Evolutionary conservation across 2,797 vertebrate genomes (phyloP).

Genomic region (Chaenodraco wilsoni): DNA sequence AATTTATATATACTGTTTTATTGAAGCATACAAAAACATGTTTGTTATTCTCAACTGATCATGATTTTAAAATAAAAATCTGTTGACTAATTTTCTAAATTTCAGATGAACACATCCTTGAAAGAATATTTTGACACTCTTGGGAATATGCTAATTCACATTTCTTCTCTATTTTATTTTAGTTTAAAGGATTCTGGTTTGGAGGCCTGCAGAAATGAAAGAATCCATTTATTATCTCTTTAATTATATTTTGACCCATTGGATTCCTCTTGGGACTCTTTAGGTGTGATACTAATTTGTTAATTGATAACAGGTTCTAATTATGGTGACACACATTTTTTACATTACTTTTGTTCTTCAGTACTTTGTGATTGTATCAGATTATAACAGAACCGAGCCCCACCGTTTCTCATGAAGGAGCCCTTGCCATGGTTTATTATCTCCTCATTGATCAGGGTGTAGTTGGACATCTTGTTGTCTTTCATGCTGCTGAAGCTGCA

Average conservation of each 20-base stretch:
- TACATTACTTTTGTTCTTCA: too few relatives aligned
- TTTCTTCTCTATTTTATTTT: not conserved
- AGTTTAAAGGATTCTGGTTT: not conserved
- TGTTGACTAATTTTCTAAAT: not conserved
- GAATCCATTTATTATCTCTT: not conserved
- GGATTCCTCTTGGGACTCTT: too few relatives aligned
- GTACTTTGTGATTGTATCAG: too few relatives aligned
- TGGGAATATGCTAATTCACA: not conserved
- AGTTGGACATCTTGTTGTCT: conserved; percentile 88
- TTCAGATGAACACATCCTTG: not conserved
- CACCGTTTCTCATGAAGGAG: conserved; percentile 91
- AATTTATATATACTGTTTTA: not conserved
- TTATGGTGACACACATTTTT: not conserved
- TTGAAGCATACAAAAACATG: too few relatives aligned
- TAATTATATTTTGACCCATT: too few relatives aligned
- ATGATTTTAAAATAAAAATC: not conserved
- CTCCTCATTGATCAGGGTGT: conserved; percentile 75
- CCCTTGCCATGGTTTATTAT: conserved; percentile 88
- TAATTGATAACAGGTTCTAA: not conserved
- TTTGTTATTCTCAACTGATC: not conserved
- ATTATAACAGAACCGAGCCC: not conserved
- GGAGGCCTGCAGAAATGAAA: not conserved
- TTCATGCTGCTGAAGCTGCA: conserved; percentile 87
- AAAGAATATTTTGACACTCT: not conserved
- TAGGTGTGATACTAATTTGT: not conserved